Evolutionary conservation across 2,113 vertebrate genomes (phyloP).

Genomic region (Onychostoma macrolepis): DNA sequence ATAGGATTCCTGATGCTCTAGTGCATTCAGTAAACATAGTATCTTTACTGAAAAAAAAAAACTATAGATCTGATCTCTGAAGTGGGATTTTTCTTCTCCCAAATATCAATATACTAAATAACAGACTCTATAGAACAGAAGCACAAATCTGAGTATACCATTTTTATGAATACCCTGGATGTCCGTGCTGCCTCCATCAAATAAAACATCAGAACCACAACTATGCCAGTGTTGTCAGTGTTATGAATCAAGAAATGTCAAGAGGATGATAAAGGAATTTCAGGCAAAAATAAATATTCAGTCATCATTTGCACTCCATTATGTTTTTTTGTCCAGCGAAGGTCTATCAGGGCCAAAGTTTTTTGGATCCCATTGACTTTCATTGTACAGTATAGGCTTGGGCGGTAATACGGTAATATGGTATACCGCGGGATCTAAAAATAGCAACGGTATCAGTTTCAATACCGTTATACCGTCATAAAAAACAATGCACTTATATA

Average conservation of each 20-base stretch:
- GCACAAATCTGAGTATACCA: not conserved
- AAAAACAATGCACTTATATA: no score
- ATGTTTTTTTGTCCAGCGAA: not conserved
- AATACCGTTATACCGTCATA: no score
- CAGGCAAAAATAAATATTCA: not conserved
- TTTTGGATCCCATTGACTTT: not conserved
- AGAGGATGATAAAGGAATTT: not conserved
- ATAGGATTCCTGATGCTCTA: not conserved
- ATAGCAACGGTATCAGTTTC: no score
- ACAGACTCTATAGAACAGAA: not conserved
- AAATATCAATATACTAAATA: not conserved
- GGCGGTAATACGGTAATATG: no score
- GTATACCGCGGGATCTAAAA: no score
- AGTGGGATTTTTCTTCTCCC: not conserved
- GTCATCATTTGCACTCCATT: not conserved
- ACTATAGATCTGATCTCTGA: not conserved
- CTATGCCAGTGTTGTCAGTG: not conserved
- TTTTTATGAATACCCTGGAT: not conserved
- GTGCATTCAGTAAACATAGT: not conserved
- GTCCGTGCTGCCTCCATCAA: not conserved
- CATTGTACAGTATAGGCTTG: no score
- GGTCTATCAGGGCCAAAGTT: not conserved
- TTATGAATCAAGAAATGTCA: not conserved
- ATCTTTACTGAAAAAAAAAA: not conserved
- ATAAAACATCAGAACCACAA: not conserved